A percentile compares a stretch with the other conserved stretches of the same genome.
These are phyloP conservation scores for Drosophila cyrtoloma DNA, from an alignment of 2,888 invertebrate genomes.

Conservation along the genomic window DNA sequence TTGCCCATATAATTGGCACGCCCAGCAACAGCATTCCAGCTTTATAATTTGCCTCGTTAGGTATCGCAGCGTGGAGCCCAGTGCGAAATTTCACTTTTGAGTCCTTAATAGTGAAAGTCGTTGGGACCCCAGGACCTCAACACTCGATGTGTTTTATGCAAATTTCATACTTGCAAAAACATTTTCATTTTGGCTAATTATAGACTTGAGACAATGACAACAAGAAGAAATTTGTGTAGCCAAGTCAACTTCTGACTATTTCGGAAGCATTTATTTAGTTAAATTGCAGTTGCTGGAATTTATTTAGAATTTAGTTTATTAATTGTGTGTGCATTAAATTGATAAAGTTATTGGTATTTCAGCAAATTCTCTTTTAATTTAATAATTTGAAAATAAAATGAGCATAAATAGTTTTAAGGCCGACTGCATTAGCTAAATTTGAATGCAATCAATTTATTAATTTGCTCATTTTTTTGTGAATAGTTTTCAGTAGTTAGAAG, in stretches of 20 bases:
- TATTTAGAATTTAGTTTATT: background rate
- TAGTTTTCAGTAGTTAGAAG: background rate
- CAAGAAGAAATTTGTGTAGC: constrained; percentile 35
- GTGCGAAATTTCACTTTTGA: constrained; percentile 41
- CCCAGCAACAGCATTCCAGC: constrained; percentile 19
- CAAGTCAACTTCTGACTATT: constrained; percentile 3
- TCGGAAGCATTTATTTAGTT: constrained; percentile 15
- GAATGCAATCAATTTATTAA: background rate
- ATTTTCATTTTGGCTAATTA: constrained; percentile 63
- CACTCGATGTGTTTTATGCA: constrained; percentile 41
- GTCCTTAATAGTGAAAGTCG: constrained; percentile 14
- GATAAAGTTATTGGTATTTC: background rate
- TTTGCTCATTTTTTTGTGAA: background rate
- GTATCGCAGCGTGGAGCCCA: constrained; percentile 41
- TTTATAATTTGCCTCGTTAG: constrained; percentile 54
- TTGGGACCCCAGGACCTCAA: background rate
- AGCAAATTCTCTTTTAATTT: background rate
- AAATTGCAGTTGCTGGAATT: constrained; percentile 11
- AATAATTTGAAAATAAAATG: background rate
- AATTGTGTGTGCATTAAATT: background rate
- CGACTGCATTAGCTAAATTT: background rate
- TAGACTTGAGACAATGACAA: constrained; percentile 46
- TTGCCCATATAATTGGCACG: constrained; percentile 55
- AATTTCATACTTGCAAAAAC: constrained; percentile 58
- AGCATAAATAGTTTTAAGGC: background rate